Conservation (phyloP, 2,113 vertebrate genomes). For the Stegostoma tigrinum region DNA sequence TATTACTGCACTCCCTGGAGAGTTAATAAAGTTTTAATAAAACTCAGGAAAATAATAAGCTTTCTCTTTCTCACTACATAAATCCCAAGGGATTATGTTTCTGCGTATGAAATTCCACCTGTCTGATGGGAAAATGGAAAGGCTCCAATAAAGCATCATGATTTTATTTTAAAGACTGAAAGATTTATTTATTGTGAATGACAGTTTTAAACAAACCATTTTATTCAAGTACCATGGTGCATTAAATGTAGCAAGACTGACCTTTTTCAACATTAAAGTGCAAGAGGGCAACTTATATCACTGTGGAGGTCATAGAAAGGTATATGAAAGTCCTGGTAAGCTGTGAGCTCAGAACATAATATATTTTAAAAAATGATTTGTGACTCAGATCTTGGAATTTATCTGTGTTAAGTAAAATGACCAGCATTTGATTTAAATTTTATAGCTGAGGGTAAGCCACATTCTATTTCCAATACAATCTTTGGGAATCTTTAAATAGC, state of each 20-base stretch:
- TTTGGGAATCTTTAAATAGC: not conserved
- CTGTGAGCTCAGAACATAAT: not conserved
- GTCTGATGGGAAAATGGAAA: not conserved
- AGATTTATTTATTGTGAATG: conserved; percentile 20
- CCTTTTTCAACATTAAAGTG: not conserved
- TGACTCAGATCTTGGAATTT: not conserved
- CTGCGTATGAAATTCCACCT: not conserved
- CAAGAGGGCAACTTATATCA: not conserved
- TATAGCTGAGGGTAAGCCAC: not conserved
- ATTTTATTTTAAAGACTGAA: not conserved
- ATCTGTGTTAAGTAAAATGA: not conserved
- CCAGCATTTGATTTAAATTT: not conserved
- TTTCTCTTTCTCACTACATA: not conserved
- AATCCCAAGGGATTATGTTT: not conserved
- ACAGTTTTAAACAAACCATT: not conserved
- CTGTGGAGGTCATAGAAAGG: not conserved
- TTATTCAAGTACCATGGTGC: not conserved
- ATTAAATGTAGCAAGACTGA: not conserved
- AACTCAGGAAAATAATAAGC: not conserved
- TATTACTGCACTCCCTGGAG: not conserved
- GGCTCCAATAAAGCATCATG: not conserved
- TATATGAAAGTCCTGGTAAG: not conserved
- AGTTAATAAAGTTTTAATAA: not conserved
- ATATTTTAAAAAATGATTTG: not conserved
- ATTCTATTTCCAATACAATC: not conserved